Base-by-base conservation (phyloP, 2,888 invertebrate genomes). In the Buathra laborator region DNA sequence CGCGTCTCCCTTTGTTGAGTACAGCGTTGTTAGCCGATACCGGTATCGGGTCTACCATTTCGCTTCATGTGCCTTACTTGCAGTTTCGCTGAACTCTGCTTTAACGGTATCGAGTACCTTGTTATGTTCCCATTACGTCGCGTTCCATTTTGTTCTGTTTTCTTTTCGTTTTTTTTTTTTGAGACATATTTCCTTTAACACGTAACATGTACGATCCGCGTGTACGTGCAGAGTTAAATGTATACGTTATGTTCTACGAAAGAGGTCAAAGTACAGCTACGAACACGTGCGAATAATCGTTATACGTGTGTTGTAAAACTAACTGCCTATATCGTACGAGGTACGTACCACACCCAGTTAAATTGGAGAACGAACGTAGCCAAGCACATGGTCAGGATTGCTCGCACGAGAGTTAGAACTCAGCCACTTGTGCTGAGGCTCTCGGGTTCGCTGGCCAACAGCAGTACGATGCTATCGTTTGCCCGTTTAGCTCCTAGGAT, bases 401-500 rank as follows among this genome's bases (percentile, higher is more conserved):
- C 62, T 29, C 62, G 68, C 77, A 75, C 59, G 78, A 24, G 46
- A 32, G 53, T 44, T 56, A 48, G 68, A 14, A 24, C 16, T 43
- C 67, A 16, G 67, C 51, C 24, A 77, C 29, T 81, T 37, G 43
- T 43, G 70, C 46, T 19, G 56, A 48, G 46, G 80, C 62, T 44
- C 53, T 32, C 68, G 70, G 48, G 82, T 74, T 70, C 56, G 67
- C 78, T 46, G 75, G 66, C 71, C 72, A 64, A 37, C 37, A 1
- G 84, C 68, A 70, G 51, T 74, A 85, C 77, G 86, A 87, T 87
- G 48, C 78, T 86, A 87, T 87, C 87, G 80, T 85, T 85, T 77
- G 76, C 82, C 83, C 80, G 86, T 86, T 87, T 81, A 87, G 84
- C 87, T 87, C 86, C 85, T 86, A 87, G 86, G 87, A 87, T 83